Evolutionary conservation across 2,888 invertebrate genomes (phyloP).

Genomic region (Apocheima hispidaria): DNA sequence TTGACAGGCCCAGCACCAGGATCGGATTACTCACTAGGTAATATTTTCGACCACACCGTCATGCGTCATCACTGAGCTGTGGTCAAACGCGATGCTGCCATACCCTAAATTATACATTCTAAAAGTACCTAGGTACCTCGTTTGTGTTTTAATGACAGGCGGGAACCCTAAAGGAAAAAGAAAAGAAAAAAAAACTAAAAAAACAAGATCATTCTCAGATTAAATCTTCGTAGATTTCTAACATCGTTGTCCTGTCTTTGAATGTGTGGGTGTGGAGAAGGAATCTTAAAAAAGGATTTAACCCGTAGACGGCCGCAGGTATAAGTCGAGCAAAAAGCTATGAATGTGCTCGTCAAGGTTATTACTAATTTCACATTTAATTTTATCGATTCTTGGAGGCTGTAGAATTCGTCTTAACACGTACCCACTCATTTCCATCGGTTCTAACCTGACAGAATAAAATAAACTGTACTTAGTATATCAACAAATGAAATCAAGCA

Average conservation of each 20-base stretch:
- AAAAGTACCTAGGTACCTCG: no score
- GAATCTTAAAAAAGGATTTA: constrained; percentile 26
- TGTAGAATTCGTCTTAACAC: neutral
- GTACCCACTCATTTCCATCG: neutral
- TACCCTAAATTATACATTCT: no score
- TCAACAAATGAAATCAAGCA: neutral
- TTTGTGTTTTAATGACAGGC: no score
- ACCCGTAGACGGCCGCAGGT: constrained; percentile 7
- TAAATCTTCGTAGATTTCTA: no score
- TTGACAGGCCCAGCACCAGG: no score
- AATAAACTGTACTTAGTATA: neutral
- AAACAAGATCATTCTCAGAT: neutral
- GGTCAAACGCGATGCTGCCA: no score
- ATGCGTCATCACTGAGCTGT: no score
- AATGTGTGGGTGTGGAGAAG: constrained; percentile 21
- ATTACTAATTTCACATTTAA: neutral
- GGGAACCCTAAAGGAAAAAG: no score
- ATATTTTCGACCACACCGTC: no score
- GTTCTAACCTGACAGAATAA: neutral
- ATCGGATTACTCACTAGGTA: no score
- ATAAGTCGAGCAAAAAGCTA: constrained; percentile 23
- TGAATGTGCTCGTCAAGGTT: constrained; percentile 8
- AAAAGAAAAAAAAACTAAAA: no score
- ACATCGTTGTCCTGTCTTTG: neutral
- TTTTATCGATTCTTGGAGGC: neutral